Evolutionary conservation across 2,113 vertebrate genomes (phyloP).

Genomic region (Nothocercus nigrocapillus): DNA sequence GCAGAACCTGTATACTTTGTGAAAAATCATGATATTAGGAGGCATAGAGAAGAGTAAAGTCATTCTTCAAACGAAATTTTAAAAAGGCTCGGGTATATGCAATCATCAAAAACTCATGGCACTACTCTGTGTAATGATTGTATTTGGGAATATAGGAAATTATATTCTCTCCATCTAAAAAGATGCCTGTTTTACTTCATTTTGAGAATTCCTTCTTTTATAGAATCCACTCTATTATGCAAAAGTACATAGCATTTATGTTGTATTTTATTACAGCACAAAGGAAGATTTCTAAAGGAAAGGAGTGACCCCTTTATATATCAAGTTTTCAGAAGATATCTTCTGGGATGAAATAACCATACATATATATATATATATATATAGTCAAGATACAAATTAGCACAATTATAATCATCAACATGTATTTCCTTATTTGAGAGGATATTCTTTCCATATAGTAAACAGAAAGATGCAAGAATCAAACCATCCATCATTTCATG

Average conservation of each 20-base stretch:
- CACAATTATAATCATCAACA: background rate
- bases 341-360: background rate
- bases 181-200: background rate
- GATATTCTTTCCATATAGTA: background rate
- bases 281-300: background rate
- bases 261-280: background rate
- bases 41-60: background rate
- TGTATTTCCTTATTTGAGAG: background rate
- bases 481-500: background rate
- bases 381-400: background rate
- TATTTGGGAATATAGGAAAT: background rate
- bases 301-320: background rate
- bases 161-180: background rate
- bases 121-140: background rate
- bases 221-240: background rate
- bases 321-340: background rate
- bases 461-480: background rate
- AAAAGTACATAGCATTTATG: background rate
- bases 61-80: background rate
- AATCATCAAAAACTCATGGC: background rate
- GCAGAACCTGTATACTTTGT: background rate
- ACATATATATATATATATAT: background rate
- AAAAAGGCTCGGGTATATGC: background rate
- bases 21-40: background rate
- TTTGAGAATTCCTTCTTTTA: background rate